These are phyloP conservation scores for Oedothorax gibbosus DNA, from an alignment of 1,140 invertebrate genomes.

Conservation along the genomic window DNA sequence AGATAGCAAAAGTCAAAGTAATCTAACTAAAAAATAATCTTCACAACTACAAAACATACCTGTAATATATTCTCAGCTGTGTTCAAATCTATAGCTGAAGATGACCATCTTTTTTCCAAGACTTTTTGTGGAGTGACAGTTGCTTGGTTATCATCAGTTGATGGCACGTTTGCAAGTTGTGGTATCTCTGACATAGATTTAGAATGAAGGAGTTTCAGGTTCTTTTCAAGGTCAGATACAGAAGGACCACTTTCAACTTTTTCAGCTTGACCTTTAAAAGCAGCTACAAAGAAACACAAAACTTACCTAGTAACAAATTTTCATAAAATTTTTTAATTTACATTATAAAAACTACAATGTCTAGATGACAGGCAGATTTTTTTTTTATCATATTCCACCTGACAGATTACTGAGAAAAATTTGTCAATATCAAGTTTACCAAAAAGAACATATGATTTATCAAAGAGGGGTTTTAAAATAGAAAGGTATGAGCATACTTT, in stretches of 20 bases:
- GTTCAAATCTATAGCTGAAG: constrained; percentile 49
- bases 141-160: neutral
- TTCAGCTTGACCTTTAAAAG: constrained; percentile 34
- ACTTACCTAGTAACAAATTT: too few relatives aligned
- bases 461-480: too few relatives aligned
- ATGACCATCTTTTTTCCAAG: constrained; percentile 51
- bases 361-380: too few relatives aligned
- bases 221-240: constrained; percentile 32
- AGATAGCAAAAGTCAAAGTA: neutral
- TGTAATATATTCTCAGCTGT: constrained; percentile 32
- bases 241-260: constrained; percentile 27
- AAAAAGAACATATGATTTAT: too few relatives aligned
- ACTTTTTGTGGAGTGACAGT: constrained; percentile 4
- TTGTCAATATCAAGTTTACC: too few relatives aligned
- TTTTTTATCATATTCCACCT: too few relatives aligned
- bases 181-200: constrained; percentile 51
- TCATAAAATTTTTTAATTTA: too few relatives aligned
- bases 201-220: constrained; percentile 45
- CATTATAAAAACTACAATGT: too few relatives aligned
- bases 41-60: constrained; percentile 1
- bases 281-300: constrained; percentile 6
- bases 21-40: neutral
- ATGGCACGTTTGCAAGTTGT: constrained; percentile 27
- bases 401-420: too few relatives aligned
- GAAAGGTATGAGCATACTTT: too few relatives aligned